A percentile compares a stretch with the other conserved stretches of the same genome.
phyloP scores from a whole-genome alignment of 2,797 vertebrate species.

The Mallotus villosus region DNA sequence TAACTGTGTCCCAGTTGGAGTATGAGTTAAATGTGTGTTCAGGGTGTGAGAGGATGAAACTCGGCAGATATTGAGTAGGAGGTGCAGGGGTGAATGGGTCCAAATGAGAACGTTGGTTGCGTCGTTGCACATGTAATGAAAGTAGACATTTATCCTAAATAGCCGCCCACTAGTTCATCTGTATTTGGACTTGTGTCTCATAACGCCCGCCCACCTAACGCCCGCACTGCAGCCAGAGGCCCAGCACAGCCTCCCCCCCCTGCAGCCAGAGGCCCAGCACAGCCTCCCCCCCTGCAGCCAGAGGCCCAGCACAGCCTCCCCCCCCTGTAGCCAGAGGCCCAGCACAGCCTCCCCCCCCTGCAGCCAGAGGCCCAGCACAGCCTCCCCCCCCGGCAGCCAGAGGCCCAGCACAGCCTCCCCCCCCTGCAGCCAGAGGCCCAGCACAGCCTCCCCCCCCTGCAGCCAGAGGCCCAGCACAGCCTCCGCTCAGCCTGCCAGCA shows the following conservation, averaged over 20 bases:
- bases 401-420: too few relatives aligned
- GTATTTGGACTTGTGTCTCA: neutral
- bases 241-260: too few relatives aligned
- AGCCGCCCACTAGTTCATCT: neutral
- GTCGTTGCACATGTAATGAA: neutral
- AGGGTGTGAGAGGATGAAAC: constrained; percentile 20
- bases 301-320: neutral
- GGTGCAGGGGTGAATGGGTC: neutral
- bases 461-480: too few relatives aligned
- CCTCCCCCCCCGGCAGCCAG: too few relatives aligned
- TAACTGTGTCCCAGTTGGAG: constrained; percentile 55
- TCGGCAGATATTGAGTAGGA: neutral
- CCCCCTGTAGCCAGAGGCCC: too few relatives aligned
- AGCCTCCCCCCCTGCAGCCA: neutral
- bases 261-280: too few relatives aligned
- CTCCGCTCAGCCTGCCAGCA: neutral
- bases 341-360: too few relatives aligned
- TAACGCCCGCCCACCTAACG: neutral
- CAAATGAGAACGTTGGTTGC: neutral
- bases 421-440: neutral
- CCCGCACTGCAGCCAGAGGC: neutral
- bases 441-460: too few relatives aligned
- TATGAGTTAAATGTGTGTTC: constrained; percentile 42
- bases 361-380: neutral
- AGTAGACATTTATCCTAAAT: neutral